Conservation (phyloP, 1,140 invertebrate genomes). For the Zaprionus ghesquierei region DNA sequence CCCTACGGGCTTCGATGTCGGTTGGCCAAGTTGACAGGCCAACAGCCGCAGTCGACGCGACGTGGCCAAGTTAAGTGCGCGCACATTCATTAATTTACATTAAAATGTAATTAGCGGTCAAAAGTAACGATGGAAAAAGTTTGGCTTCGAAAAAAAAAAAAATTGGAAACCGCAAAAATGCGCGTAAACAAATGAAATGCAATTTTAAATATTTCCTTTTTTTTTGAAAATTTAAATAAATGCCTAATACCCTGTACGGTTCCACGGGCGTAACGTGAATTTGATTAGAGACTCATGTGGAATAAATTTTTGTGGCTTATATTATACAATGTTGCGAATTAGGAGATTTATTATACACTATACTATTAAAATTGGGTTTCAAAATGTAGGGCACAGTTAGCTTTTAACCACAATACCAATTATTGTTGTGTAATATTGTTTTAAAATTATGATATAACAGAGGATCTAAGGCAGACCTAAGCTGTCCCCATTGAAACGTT, state of each 20-base stretch:
- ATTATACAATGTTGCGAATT: neutral
- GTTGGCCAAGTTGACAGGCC: constrained; percentile 55
- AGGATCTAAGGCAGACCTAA: neutral
- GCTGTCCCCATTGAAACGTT: neutral
- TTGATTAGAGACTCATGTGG: neutral
- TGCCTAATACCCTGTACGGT: neutral
- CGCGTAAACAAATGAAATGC: constrained; percentile 56
- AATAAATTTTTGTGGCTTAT: neutral
- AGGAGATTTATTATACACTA: neutral
- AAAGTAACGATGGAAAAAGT: constrained; percentile 25
- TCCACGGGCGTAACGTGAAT: neutral
- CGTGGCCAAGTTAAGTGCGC: constrained; percentile 70
- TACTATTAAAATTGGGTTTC: neutral
- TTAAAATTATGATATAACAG: neutral
- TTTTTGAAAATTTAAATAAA: constrained; percentile 28
- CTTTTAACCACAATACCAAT: neutral
- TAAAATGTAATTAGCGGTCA: constrained; percentile 76
- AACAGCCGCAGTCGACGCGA: constrained; percentile 33
- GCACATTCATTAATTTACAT: constrained; percentile 76
- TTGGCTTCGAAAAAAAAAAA: constrained; percentile 20
- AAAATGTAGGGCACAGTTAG: neutral
- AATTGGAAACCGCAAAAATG: constrained; percentile 64
- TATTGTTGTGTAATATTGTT: too few relatives aligned
- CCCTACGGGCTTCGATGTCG: neutral
- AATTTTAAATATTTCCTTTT: constrained; percentile 50